phyloP scores from a whole-genome alignment of 2,113 vertebrate genomes.

The Crotalus horridus region DNA sequence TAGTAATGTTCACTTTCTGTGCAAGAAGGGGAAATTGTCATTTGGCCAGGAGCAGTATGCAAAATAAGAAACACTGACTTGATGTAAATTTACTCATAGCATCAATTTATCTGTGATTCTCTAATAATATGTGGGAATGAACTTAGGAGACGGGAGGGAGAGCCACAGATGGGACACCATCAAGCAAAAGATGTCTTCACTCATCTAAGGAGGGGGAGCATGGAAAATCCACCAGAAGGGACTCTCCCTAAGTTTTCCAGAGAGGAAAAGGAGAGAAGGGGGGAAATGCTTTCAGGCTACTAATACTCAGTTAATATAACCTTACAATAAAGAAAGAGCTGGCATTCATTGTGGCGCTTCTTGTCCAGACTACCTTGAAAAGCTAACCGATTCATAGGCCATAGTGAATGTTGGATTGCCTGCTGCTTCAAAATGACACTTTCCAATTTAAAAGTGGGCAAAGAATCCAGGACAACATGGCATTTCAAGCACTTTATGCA shows the following conservation, averaged over 20 bases:
- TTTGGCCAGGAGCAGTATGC: neutral
- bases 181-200: neutral
- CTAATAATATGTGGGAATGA: neutral
- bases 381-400: neutral
- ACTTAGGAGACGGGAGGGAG: neutral
- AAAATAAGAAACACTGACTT: neutral
- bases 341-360: neutral
- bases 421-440: neutral
- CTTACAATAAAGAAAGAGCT: neutral
- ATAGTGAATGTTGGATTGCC: neutral
- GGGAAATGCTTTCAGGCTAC: neutral
- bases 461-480: slow-evolving; percentile 29
- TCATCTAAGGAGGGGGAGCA: neutral
- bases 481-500: slow-evolving; percentile 45
- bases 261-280: neutral
- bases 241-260: neutral
- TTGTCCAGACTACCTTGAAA: neutral
- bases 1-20: neutral
- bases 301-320: neutral
- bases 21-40: neutral
- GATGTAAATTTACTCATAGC: neutral
- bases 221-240: neutral
- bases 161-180: neutral
- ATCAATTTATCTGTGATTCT: neutral
- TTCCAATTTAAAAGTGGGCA: neutral